phyloP scores from a whole-genome alignment of 1,140 invertebrate genomes.

The Zaprionus africanus region DNA sequence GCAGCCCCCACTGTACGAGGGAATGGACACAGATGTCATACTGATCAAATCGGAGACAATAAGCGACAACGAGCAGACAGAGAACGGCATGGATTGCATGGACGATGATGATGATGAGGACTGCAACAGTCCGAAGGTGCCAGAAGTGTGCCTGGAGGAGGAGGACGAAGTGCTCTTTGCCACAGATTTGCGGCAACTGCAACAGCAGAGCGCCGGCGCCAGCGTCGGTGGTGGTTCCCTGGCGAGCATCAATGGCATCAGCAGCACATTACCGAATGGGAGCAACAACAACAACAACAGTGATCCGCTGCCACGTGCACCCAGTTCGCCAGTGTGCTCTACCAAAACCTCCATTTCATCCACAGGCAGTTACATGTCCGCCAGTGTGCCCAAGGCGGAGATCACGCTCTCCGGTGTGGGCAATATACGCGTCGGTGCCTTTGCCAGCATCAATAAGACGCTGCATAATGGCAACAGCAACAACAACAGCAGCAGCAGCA shows the following conservation, averaged over 20 bases:
- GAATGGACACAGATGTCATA: slow-evolving; percentile 79
- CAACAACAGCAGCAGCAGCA: slow-evolving; percentile 9
- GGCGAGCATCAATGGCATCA: slow-evolving; percentile 25
- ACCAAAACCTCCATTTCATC: slow-evolving; percentile 67
- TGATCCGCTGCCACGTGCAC: slow-evolving; percentile 47
- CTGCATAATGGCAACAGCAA: slow-evolving; percentile 59
- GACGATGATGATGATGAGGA: slow-evolving; percentile 81
- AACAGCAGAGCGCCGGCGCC: slow-evolving; percentile 32
- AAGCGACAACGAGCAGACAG: slow-evolving; percentile 80
- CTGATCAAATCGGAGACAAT: slow-evolving; percentile 82
- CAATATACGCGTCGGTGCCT: slow-evolving; percentile 74
- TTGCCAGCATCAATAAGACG: slow-evolving; percentile 73
- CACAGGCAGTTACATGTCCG: slow-evolving; percentile 62
- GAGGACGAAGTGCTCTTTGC: slow-evolving; percentile 76
- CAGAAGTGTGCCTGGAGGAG: slow-evolving; percentile 80
- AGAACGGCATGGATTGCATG: slow-evolving; percentile 71
- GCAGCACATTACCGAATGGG: not conserved
- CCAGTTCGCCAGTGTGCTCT: slow-evolving; percentile 69
- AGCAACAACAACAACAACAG: slow-evolving; percentile 13
- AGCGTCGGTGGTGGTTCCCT: not conserved
- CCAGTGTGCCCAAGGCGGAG: slow-evolving; percentile 52
- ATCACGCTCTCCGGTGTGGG: slow-evolving; percentile 70
- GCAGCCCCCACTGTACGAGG: slow-evolving; percentile 67
- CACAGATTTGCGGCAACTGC: slow-evolving; percentile 67
- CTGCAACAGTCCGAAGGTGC: slow-evolving; percentile 75